Conservation (phyloP, 37 sponge, comb jelly and placozoan genomes). For the Spongia lamella region DNA sequence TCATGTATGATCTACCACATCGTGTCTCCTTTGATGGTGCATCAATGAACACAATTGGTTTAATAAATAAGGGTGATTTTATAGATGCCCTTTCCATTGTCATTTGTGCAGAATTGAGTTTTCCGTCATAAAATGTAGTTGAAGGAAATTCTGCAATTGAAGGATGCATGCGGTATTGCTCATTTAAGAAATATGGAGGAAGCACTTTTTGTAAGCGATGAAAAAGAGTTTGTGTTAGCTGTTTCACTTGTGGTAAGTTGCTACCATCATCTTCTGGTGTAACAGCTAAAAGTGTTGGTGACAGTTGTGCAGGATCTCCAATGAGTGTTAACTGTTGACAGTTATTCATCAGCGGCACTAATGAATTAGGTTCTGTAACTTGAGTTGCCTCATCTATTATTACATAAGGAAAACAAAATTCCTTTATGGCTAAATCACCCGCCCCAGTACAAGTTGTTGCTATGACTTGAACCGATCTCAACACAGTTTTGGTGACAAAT, state of each 20-base stretch:
- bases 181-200: slow-evolving; percentile 45
- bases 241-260: neutral
- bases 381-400: slow-evolving; percentile 79
- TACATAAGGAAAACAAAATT: slow-evolving; percentile 50
- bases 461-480: slow-evolving; percentile 57
- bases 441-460: slow-evolving; percentile 70
- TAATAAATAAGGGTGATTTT: neutral
- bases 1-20: slow-evolving; percentile 49
- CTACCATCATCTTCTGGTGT: neutral
- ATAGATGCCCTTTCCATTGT: neutral
- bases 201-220: slow-evolving; percentile 59
- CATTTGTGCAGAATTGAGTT: slow-evolving; percentile 38
- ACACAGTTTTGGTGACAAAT: slow-evolving; percentile 25
- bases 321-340: slow-evolving; percentile 72
- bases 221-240: slow-evolving; percentile 51
- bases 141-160: slow-evolving; percentile 63
- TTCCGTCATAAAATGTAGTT: slow-evolving; percentile 48
- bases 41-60: slow-evolving; percentile 63
- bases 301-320: slow-evolving; percentile 75
- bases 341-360: slow-evolving; percentile 36
- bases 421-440: slow-evolving; percentile 44
- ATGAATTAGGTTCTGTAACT: slow-evolving; percentile 56
- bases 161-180: slow-evolving; percentile 83
- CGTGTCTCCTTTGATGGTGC: slow-evolving; percentile 21
- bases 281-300: slow-evolving; percentile 37